Evolutionary conservation across 2,113 vertebrate species (phyloP).

Genomic region (Antechinus flavipes): DNA sequence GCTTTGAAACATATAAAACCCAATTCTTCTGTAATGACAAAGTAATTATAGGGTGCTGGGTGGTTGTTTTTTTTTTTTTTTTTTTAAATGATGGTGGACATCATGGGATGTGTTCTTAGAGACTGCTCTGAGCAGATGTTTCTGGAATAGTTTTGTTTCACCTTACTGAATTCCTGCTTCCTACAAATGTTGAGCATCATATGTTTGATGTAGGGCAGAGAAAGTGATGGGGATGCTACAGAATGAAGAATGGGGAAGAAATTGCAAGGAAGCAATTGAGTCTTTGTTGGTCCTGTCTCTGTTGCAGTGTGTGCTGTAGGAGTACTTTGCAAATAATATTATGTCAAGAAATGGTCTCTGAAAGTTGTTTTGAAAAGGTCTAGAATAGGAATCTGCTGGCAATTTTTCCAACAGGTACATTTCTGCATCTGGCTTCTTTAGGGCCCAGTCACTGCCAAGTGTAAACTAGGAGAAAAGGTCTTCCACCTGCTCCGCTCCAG

Average conservation of each 20-base stretch:
- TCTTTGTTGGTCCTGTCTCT: background rate
- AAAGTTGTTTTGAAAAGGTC: slow-evolving; percentile 3
- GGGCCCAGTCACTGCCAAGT: background rate
- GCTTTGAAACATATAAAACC: background rate
- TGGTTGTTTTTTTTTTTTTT: too few relatives aligned
- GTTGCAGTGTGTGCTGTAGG: background rate
- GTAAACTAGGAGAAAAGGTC: background rate
- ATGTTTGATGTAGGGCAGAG: background rate
- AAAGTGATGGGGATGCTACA: background rate
- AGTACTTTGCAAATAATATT: background rate
- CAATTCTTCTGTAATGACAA: background rate
- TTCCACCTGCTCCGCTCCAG: background rate
- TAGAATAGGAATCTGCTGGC: background rate
- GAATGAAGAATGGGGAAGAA: background rate
- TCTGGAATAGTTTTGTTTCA: background rate
- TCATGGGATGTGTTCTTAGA: background rate
- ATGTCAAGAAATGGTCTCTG: background rate
- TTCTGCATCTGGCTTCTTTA: background rate
- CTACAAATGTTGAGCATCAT: background rate
- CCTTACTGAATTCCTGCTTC: background rate
- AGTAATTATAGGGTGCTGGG: background rate
- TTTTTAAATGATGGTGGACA: background rate
- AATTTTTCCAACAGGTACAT: background rate
- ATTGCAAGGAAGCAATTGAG: accelerated
- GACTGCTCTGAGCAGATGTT: background rate